Conservation (phyloP, 2,113 vertebrate species). For the Piprites chloris region DNA sequence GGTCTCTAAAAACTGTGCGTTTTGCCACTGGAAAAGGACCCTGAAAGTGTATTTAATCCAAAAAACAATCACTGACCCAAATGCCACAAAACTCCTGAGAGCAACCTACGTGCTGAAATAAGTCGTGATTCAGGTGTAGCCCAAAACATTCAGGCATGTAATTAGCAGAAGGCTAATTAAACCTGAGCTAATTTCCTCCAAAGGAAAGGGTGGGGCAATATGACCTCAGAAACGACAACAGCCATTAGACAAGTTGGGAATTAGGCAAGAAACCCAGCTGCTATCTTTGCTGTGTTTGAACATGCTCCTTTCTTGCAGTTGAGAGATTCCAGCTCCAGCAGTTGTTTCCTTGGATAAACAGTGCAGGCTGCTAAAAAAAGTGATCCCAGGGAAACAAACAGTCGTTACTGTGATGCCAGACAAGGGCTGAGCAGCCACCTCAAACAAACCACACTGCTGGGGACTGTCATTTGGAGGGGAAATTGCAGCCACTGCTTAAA, state of each 20-base stretch:
- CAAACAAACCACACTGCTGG: background rate
- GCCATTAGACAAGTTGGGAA: background rate
- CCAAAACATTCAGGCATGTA: background rate
- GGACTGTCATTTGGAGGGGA: background rate
- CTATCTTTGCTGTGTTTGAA: background rate
- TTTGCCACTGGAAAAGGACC: background rate
- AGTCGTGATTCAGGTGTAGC: background rate
- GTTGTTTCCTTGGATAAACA: background rate
- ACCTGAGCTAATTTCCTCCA: background rate
- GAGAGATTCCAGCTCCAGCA: accelerated
- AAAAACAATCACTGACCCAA: background rate
- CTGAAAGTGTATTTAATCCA: background rate
- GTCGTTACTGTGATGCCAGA: background rate
- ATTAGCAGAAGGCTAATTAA: constrained; percentile 30
- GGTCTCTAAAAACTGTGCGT: background rate
- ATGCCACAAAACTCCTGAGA: background rate
- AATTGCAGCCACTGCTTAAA: background rate
- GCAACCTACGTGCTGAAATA: background rate
- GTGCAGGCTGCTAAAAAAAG: background rate
- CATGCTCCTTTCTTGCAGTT: accelerated
- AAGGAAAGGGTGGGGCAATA: background rate
- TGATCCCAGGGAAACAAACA: accelerated
- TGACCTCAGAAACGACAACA: background rate
- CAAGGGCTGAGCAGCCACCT: background rate
- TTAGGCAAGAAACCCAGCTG: background rate